Percentiles rank a stretch among this genome's conserved stretches.
Conservation (phyloP, 64 coral and sea anemone genomes). For the Anthopleura sola region DNA sequence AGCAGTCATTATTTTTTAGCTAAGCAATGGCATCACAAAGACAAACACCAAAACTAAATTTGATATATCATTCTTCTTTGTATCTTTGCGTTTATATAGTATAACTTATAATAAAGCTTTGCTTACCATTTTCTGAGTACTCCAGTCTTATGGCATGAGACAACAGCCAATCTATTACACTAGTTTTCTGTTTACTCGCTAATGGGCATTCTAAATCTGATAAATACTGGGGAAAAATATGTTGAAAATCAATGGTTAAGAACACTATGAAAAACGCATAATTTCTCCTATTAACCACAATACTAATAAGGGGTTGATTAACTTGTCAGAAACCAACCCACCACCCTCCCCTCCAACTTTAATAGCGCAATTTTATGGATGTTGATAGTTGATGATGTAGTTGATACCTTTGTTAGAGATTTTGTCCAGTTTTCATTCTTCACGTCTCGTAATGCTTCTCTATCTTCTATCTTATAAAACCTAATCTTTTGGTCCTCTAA, state of each 20-base stretch:
- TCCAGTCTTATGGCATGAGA: conserved; percentile 89
- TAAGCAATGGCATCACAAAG: too few species aligned
- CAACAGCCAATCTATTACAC: conserved; percentile 82
- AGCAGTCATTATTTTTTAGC: too few species aligned
- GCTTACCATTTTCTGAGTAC: conserved; percentile 91
- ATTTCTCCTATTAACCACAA: too few species aligned
- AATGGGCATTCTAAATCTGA: conserved; percentile 82
- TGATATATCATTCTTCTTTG: too few species aligned
- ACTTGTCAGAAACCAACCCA: too few species aligned
- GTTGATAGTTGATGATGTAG: too few species aligned
- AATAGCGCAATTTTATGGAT: too few species aligned
- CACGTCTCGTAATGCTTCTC: conserved; percentile 50
- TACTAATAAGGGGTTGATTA: too few species aligned
- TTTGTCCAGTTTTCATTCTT: conserved; percentile 59
- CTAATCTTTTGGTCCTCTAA: conserved; percentile 90
- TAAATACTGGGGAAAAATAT: conserved; percentile 66
- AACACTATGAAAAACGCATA: too few species aligned
- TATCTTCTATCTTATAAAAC: conserved; percentile 87
- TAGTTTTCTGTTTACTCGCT: conserved; percentile 49
- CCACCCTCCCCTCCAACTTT: too few species aligned
- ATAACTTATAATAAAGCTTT: not conserved
- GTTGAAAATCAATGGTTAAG: not conserved
- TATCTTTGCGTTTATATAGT: too few species aligned
- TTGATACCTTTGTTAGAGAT: conserved; percentile 62
- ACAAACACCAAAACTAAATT: too few species aligned